phyloP scores from a whole-genome alignment of 2,797 vertebrate species.

The Megalops cyprinoides region DNA sequence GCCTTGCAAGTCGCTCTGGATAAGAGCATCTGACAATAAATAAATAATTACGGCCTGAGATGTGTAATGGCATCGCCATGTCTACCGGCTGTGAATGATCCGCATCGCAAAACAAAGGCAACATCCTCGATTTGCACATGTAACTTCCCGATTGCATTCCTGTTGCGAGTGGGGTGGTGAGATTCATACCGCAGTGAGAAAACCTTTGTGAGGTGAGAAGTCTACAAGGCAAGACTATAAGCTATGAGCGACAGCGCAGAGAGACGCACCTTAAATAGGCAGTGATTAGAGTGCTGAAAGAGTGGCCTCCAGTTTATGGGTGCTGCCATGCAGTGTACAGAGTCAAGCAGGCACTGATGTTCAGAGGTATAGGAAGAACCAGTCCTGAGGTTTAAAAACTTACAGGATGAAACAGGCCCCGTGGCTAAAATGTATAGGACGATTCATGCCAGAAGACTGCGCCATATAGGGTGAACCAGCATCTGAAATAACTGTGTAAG shows the following conservation, averaged over 20 bases:
- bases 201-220: too few species aligned
- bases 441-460: neutral
- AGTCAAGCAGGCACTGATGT: neutral
- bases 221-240: neutral
- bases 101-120: neutral
- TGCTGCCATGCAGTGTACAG: too few species aligned
- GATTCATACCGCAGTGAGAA: too few species aligned
- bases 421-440: neutral
- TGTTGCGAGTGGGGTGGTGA: neutral
- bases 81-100: neutral
- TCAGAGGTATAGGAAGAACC: too few species aligned
- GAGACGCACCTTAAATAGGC: too few species aligned
- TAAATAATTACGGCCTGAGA: neutral
- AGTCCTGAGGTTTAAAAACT: too few species aligned
- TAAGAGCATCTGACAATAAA: neutral
- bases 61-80: constrained; percentile 7
- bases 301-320: too few species aligned
- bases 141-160: neutral
- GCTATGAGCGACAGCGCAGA: neutral
- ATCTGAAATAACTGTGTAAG: too few species aligned
- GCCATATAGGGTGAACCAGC: neutral
- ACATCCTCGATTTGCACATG: neutral
- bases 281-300: too few species aligned
- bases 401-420: neutral
- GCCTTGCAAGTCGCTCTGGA: neutral